Percentiles rank a stretch among this genome's conserved stretches.
These are phyloP conservation scores for Zaprionus kolodkinae DNA, from an alignment of 1,140 invertebrate species.

Conservation along the genomic window DNA sequence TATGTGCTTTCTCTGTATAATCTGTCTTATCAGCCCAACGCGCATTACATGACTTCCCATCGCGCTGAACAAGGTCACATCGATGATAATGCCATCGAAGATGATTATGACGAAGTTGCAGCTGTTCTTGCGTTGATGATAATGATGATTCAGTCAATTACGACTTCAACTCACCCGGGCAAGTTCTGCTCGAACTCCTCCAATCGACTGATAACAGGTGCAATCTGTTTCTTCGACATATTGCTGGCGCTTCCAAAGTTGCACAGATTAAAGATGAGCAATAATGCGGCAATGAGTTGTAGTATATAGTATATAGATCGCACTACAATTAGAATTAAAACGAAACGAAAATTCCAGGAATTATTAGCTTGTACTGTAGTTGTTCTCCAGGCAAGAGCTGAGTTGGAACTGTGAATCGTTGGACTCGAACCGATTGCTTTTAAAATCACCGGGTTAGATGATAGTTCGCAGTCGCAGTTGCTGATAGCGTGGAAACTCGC, in stretches of 20 bases:
- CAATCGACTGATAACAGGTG: slow-evolving; percentile 58
- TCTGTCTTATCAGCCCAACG: slow-evolving; percentile 50
- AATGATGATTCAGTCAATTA: slow-evolving; percentile 2
- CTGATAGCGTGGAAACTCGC: slow-evolving; percentile 37
- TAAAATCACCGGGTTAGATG: slow-evolving; percentile 34
- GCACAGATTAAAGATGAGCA: background rate
- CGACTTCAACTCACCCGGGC: slow-evolving; percentile 66
- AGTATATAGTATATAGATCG: background rate
- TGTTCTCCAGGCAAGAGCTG: slow-evolving; percentile 21
- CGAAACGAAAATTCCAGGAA: slow-evolving; percentile 20
- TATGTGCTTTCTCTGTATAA: slow-evolving; percentile 15
- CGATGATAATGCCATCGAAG: slow-evolving; percentile 4
- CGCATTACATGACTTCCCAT: slow-evolving; percentile 62
- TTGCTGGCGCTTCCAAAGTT: slow-evolving; percentile 28
- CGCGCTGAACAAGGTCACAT: slow-evolving; percentile 57
- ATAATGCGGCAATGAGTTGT: slow-evolving; percentile 16
- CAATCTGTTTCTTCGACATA: slow-evolving; percentile 73
- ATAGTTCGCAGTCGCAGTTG: slow-evolving; percentile 16
- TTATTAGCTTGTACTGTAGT: slow-evolving; percentile 16
- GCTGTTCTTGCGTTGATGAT: slow-evolving; percentile 7
- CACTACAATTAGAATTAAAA: slow-evolving; percentile 15
- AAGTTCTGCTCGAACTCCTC: slow-evolving; percentile 71
- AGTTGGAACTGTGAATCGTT: slow-evolving; percentile 22
- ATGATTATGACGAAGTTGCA: background rate
- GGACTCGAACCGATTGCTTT: slow-evolving; percentile 20